These are phyloP conservation scores for Resseliella maxima DNA, from an alignment of 2,888 invertebrate genomes.

Conservation along the genomic window DNA sequence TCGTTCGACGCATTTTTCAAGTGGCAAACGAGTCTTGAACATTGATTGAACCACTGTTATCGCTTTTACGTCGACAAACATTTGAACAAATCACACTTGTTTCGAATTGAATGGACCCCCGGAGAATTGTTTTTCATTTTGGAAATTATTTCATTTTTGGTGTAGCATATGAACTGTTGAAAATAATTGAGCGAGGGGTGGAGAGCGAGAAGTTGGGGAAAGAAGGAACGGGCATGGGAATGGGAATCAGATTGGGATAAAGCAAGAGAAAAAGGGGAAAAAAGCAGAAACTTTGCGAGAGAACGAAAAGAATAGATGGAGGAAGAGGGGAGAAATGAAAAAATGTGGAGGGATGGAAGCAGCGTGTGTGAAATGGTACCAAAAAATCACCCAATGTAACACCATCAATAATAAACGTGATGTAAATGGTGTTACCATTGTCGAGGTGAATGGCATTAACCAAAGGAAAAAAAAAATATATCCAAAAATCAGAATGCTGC, in stretches of 20 bases:
- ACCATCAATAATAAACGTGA: conserved; percentile 10
- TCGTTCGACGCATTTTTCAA: neutral
- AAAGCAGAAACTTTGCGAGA: neutral
- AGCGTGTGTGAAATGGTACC: too few relatives aligned
- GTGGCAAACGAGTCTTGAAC: neutral
- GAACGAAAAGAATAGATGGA: too few relatives aligned
- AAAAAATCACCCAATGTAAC: neutral
- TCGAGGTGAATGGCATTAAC: neutral
- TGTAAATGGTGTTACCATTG: neutral
- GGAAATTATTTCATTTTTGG: conserved; percentile 14
- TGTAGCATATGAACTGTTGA: neutral
- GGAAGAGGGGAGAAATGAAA: too few relatives aligned
- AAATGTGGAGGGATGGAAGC: too few relatives aligned
- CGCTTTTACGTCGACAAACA: neutral
- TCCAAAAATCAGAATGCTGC: neutral
- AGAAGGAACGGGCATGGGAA: too few relatives aligned
- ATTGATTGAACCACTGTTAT: neutral
- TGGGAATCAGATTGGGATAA: too few relatives aligned
- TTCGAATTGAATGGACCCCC: neutral
- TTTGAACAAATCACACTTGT: neutral
- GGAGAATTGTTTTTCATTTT: neutral
- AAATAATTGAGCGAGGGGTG: too few relatives aligned
- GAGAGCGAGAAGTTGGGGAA: too few relatives aligned
- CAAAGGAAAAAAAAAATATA: neutral
- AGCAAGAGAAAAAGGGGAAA: neutral